Conservation (phyloP, 2,797 vertebrate genomes). For the Cuniculus paca region DNA sequence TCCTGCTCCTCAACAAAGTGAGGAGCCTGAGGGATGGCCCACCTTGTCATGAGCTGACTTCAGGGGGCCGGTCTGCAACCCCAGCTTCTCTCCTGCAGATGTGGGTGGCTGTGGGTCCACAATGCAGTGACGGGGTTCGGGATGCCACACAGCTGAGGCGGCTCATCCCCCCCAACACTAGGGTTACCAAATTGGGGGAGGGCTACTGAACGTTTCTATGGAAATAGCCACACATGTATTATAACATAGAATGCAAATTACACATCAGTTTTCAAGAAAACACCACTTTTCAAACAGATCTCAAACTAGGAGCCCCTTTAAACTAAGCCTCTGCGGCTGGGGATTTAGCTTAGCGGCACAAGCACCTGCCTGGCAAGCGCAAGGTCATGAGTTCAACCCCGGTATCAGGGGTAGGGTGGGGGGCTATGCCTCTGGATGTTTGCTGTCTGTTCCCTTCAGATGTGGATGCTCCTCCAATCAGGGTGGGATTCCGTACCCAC, state of each 20-base stretch:
- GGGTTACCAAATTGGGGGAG: neutral
- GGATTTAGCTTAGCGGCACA: too few relatives aligned
- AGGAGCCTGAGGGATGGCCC: neutral
- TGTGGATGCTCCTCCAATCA: neutral
- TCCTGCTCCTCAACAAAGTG: neutral
- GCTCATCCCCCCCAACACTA: neutral
- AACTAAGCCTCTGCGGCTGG: too few relatives aligned
- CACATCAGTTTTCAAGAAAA: neutral
- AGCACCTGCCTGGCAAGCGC: too few relatives aligned
- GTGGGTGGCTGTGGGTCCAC: neutral
- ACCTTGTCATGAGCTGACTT: neutral
- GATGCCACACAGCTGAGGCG: neutral
- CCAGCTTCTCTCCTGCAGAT: neutral
- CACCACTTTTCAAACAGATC: neutral
- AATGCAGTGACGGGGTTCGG: neutral
- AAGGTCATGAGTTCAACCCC: too few relatives aligned
- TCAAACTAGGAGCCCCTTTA: neutral
- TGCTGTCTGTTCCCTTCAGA: neutral
- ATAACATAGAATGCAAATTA: neutral
- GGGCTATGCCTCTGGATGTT: neutral
- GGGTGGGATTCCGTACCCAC: neutral
- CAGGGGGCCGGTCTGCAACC: too few relatives aligned
- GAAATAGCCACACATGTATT: neutral
- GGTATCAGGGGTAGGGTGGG: too few relatives aligned
- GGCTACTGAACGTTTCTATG: neutral